phyloP scores from a whole-genome alignment of 2,888 invertebrate genomes.

The Lasioglossum oenotherae region DNA sequence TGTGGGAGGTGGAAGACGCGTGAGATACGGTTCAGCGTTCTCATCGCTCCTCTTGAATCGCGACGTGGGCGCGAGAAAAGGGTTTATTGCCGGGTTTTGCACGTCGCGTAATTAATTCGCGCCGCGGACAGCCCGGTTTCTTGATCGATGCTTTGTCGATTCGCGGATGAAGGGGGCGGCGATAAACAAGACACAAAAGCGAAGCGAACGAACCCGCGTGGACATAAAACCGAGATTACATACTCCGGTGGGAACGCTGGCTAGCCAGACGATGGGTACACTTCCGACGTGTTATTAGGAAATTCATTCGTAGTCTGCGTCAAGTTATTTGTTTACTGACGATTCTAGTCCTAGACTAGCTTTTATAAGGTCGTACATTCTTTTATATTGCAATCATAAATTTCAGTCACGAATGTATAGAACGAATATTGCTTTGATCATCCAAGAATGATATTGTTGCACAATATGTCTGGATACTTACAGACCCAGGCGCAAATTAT shows the following conservation, averaged over 20 bases:
- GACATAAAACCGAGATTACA: neutral
- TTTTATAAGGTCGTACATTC: too few relatives aligned
- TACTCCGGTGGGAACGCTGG: neutral
- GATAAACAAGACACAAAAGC: slow-evolving; percentile 2
- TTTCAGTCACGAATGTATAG: too few relatives aligned
- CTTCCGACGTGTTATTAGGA: neutral
- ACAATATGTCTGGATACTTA: neutral
- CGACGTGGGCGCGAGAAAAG: slow-evolving; percentile 65
- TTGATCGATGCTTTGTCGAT: slow-evolving; percentile 3
- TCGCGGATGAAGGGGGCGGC: neutral
- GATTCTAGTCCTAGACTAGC: neutral
- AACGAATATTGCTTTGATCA: too few relatives aligned
- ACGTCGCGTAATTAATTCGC: slow-evolving; percentile 59
- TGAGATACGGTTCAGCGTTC: slow-evolving; percentile 66
- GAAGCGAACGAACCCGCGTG: neutral
- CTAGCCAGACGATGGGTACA: neutral
- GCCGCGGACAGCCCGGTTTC: slow-evolving; percentile 8
- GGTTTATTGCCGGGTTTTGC: slow-evolving; percentile 58
- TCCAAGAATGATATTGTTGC: too few relatives aligned
- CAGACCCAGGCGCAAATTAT: neutral
- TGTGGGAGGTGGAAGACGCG: slow-evolving; percentile 63
- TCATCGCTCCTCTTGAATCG: slow-evolving; percentile 61
- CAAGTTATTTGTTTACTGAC: neutral
- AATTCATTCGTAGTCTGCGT: neutral
- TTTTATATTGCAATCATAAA: too few relatives aligned